Conservation (phyloP, 2,888 invertebrate genomes). For the Sinopyrophorus schimmeli region DNA sequence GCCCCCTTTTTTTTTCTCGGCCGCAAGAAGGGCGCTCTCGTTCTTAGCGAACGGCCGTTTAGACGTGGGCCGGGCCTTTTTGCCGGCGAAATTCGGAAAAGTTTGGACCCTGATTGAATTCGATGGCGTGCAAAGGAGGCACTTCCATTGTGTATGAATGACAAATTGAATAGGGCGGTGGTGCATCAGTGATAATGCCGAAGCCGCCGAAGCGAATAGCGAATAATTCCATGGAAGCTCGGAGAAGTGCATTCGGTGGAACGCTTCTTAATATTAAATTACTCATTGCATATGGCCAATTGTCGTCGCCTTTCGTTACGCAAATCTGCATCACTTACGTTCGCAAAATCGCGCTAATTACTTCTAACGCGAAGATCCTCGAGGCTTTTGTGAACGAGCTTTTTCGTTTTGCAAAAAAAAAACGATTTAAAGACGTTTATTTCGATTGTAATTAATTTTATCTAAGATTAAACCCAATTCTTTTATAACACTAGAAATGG, state of each 20-base stretch:
- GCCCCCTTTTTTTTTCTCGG: constrained; percentile 3
- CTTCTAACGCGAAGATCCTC: too few relatives aligned
- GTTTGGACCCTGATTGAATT: constrained; percentile 17
- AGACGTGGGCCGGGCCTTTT: background rate
- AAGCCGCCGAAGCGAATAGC: constrained; percentile 16
- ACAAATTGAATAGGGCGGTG: constrained; percentile 20
- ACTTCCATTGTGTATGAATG: constrained; percentile 22
- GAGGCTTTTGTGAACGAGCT: too few relatives aligned
- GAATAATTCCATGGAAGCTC: constrained; percentile 16
- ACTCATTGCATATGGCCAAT: constrained; percentile 14
- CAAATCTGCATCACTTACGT: background rate
- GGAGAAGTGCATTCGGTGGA: constrained; percentile 14
- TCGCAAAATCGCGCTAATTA: too few relatives aligned
- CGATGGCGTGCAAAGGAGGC: constrained; percentile 7
- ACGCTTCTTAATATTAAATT: constrained; percentile 20
- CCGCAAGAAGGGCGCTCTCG: background rate
- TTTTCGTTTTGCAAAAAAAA: too few relatives aligned
- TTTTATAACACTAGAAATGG: too few relatives aligned
- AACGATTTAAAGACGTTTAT: too few relatives aligned
- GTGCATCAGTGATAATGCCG: constrained; percentile 19
- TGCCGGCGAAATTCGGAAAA: background rate
- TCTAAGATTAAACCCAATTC: too few relatives aligned
- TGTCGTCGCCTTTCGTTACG: background rate
- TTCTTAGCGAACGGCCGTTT: background rate
- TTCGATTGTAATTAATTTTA: too few relatives aligned